These are phyloP conservation scores for Scomber colias DNA, from an alignment of 2,113 vertebrate species.

Conservation along the genomic window DNA sequence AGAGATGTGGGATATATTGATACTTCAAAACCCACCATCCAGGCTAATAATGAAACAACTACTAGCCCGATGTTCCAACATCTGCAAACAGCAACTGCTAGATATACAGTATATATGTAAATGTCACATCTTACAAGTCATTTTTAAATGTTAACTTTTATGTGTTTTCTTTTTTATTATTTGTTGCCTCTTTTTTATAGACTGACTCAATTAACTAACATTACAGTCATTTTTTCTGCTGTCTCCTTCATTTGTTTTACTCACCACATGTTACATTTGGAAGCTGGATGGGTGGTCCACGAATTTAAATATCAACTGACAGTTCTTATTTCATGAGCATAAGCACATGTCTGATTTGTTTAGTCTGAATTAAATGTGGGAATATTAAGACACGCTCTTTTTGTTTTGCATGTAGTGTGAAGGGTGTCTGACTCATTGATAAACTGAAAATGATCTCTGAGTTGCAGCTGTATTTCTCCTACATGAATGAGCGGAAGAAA, in stretches of 20 bases:
- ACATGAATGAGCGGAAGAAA: background rate
- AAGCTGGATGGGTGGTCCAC: constrained; percentile 27
- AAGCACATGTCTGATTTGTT: constrained; percentile 31
- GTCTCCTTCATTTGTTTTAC: background rate
- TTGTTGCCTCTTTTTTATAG: background rate
- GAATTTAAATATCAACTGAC: constrained; percentile 10
- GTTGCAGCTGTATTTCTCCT: constrained; percentile 27
- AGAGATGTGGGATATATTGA: too few relatives aligned
- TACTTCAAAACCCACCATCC: too few relatives aligned
- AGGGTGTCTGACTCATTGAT: background rate
- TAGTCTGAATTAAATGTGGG: constrained; percentile 28
- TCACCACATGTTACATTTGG: background rate
- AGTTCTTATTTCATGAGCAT: constrained; percentile 25
- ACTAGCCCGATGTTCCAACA: too few relatives aligned
- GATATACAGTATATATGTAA: too few relatives aligned
- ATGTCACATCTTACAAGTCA: background rate
- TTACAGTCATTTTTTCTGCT: background rate
- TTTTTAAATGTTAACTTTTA: background rate
- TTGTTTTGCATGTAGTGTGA: background rate
- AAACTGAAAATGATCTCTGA: background rate
- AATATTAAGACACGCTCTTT: constrained; percentile 13
- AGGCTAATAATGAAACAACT: too few relatives aligned
- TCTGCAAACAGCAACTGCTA: too few relatives aligned
- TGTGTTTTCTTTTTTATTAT: background rate
- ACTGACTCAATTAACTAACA: background rate